Evolutionary conservation across 2,797 vertebrate genomes (phyloP), one percentile per base, ranked within the genome.

Genomic region (Babyrousa celebensis): DNA sequence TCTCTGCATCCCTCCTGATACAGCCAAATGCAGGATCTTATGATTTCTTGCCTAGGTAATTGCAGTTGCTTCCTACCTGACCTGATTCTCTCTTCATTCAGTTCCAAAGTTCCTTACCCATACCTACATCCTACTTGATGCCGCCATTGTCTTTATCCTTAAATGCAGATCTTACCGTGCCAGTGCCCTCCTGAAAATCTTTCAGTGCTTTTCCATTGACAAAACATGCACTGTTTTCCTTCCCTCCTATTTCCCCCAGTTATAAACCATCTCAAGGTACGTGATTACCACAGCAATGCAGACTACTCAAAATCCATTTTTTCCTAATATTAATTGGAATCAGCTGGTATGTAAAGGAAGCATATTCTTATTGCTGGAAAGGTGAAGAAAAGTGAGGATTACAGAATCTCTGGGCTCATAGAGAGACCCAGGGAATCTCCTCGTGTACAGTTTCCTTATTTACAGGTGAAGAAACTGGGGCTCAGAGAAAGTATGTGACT

Each of bases 11-110:
- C 40, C 43, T 94, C 65, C 65, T n/a, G 36, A 3, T 94, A 88
- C 27, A 80, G 65, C 85, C 74, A 85, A 85, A 32, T 80, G 23
- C 67, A 95, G 27, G 78, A 21, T 56, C 36, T 95, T 90, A 74
- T 58, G 86, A 75, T 93, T 94, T 96, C 91, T 96, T 84, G 84
- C 2, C 12, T 77, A 84, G 48, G 80, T 91, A 87, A 62, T 94
- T 96, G 17, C 43, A 65, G 27, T 91, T 94, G 75, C 80, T 96
- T 95, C 48, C 71, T 93, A 5, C 18, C 48, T 95, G 18, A 25
- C 96, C 56, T 89, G 54, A 94, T 84, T 23, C 20, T 14, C 25
- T 29, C 43, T 60, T 43, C 32, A 63, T 56, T 25, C 32, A 75
- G 1, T 89, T 87, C 60, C 54, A 58, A 89, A 91, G 71, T 67